Evolutionary conservation across 1,140 invertebrate genomes (phyloP).

Genomic region (Caenorhabditis inopinata): DNA sequence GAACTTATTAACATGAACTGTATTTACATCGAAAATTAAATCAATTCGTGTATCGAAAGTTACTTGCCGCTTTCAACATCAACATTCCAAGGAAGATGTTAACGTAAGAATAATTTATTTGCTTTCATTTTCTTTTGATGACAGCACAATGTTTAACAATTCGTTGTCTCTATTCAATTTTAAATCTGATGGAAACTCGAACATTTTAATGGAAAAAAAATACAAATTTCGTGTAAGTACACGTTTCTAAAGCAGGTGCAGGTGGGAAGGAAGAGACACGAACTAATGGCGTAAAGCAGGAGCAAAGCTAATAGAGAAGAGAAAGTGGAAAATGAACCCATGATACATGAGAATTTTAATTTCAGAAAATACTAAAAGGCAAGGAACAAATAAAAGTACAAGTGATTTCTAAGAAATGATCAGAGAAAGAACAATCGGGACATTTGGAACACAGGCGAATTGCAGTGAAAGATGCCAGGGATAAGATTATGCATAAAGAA

Average conservation of each 20-base stretch:
- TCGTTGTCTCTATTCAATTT: too few relatives aligned
- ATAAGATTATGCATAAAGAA: background rate
- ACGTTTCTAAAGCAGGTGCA: background rate
- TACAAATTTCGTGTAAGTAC: background rate
- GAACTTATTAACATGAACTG: too few relatives aligned
- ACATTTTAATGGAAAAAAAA: background rate
- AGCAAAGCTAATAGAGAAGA: background rate
- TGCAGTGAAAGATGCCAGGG: constrained; percentile 1
- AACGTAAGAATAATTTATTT: too few relatives aligned
- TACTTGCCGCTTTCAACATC: too few relatives aligned
- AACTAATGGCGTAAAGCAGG: background rate
- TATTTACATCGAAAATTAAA: too few relatives aligned
- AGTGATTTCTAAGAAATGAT: background rate
- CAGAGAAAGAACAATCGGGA: background rate
- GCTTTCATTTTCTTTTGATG: too few relatives aligned
- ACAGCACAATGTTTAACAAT: too few relatives aligned
- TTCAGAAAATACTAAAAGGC: too few relatives aligned
- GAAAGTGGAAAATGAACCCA: background rate
- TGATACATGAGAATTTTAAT: background rate
- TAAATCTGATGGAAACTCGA: too few relatives aligned
- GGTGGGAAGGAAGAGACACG: background rate
- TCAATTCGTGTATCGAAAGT: too few relatives aligned
- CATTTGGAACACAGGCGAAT: background rate
- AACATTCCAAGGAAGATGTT: too few relatives aligned
- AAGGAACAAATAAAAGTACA: background rate